Base-by-base conservation (phyloP, 2,888 invertebrate genomes). In the Drosophila merina region DNA sequence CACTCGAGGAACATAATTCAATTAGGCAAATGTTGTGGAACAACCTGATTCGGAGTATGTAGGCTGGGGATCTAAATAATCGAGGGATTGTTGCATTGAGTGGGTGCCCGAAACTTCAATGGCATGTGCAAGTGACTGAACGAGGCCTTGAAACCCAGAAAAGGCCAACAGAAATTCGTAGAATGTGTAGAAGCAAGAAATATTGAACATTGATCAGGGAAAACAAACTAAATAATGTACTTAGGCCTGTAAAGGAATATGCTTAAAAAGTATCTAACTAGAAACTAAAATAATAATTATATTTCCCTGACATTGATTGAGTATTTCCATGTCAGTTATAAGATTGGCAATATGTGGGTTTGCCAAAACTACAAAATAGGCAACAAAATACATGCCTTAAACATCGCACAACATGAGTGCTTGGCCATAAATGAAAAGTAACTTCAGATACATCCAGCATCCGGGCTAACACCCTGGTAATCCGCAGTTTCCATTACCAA, bases 1-100 rank as follows among this genome's bases (percentile, higher is more conserved):
- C 82, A 67, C 67, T 69, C 36, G 58, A 50, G 50, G 52, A 49
- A 71, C 63, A 82, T 82, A 82, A 85, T 87, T 82, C 86, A 82
- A 82, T 82, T 82, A 82, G 42, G 54, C 52, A 36, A 57, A 72
- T 56, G 55, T 49, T 26, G 50, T 31, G 30, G 55, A 44, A 40
- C 47, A 48, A 33, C 36, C 47, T 51, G 51, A 51, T 31, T 25
- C n/a, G 30, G 44, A 30, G 9, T 25, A 48, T 42, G 74, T 72
- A 55, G 58, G 72, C 2, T 45, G 66, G 38, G 12, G 36, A 48
- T 44, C 63, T 20, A 66, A 66, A 64, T 72, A 42, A 20, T 14
- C 64, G 45, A 54, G 42, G 45, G 69, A 58, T 36, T 58, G 36
- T 12, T 55, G 55, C 38, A 54, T 20, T 20, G 44, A 50, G 69